Evolutionary conservation across 1,140 invertebrate species (phyloP).

Genomic region (Pomacea maculata): DNA sequence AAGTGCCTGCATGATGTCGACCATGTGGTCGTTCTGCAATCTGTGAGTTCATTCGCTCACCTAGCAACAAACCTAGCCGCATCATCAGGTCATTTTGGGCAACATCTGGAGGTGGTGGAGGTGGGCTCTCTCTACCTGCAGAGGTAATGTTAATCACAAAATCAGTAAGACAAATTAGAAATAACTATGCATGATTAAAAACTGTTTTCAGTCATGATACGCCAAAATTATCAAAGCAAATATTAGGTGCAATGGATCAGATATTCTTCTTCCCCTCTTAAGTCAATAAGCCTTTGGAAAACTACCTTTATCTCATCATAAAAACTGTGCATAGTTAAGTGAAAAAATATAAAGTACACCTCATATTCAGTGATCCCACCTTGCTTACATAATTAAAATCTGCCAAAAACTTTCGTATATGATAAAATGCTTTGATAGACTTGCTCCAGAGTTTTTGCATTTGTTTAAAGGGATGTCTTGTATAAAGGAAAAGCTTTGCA

Average conservation of each 20-base stretch:
- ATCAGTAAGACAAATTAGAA: not conserved
- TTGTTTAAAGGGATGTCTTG: no score
- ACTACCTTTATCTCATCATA: not conserved
- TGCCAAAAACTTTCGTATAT: no score
- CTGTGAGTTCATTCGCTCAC: constrained; percentile 66
- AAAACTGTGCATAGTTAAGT: not conserved
- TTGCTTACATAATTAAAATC: no score
- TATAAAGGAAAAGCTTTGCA: no score
- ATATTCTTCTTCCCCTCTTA: not conserved
- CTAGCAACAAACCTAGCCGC: constrained; percentile 82
- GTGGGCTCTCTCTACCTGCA: constrained; percentile 48
- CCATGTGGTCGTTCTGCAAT: constrained; percentile 4
- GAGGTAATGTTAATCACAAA: not conserved
- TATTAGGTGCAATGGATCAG: not conserved
- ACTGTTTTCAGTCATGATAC: no score
- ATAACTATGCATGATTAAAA: no score
- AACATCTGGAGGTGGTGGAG: constrained; percentile 63
- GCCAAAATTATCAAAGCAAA: not conserved
- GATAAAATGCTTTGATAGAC: no score
- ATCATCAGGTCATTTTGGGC: constrained; percentile 82
- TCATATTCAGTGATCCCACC: no score
- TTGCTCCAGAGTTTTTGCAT: no score
- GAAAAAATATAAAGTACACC: no score
- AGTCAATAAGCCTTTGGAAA: not conserved
- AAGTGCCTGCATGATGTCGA: not conserved